Evolutionary conservation across 1,140 invertebrate genomes (phyloP).

Genomic region (Catajapyx aquilonaris): DNA sequence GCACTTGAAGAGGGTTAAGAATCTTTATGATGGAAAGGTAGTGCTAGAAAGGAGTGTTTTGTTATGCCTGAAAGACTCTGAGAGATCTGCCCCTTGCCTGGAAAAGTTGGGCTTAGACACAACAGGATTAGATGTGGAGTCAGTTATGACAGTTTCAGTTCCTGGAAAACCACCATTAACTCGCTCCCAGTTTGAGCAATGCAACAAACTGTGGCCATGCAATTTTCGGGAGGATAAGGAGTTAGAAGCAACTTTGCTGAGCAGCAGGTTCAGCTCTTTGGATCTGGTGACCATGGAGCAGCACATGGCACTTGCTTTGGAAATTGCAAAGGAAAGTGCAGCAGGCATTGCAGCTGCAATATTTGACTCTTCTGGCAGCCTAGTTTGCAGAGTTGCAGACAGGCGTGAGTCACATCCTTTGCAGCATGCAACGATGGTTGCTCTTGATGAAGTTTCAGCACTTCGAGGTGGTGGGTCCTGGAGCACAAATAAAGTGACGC

Average conservation of each 20-base stretch:
- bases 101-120: too few species aligned
- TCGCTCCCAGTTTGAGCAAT: slow-evolving; percentile 38
- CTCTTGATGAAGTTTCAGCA: slow-evolving; percentile 61
- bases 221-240: slow-evolving; percentile 59
- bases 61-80: too few species aligned
- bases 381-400: slow-evolving; percentile 41
- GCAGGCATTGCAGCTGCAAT: slow-evolving; percentile 33
- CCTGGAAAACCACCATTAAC: slow-evolving; percentile 35
- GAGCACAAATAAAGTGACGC: slow-evolving; percentile 19
- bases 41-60: too few species aligned
- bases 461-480: slow-evolving; percentile 62
- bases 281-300: slow-evolving; percentile 34
- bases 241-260: slow-evolving; percentile 36
- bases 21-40: too few species aligned
- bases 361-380: slow-evolving; percentile 37
- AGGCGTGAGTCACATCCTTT: slow-evolving; percentile 39
- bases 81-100: too few species aligned
- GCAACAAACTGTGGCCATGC: slow-evolving; percentile 48
- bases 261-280: slow-evolving; percentile 33
- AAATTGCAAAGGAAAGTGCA: slow-evolving; percentile 22
- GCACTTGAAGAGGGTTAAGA: slow-evolving; percentile 50
- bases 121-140: too few species aligned
- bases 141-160: too few species aligned
- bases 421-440: slow-evolving; percentile 66
- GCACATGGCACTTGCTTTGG: slow-evolving; percentile 36